Evolutionary conservation across 2,113 vertebrate genomes (phyloP), one percentile per base, ranked within the genome.

Genomic region (Tonatia bakeri): DNA sequence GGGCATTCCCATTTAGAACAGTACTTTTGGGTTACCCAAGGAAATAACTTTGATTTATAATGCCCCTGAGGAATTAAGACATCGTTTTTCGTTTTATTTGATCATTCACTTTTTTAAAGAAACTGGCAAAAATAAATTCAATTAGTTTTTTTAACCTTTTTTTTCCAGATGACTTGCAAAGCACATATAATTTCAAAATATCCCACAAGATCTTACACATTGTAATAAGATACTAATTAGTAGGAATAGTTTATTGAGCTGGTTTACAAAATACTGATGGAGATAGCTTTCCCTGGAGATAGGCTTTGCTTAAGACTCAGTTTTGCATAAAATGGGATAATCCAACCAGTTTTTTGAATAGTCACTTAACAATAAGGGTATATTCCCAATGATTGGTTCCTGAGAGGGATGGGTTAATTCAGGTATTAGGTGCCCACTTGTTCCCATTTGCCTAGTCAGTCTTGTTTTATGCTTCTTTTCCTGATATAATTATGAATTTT

Each of bases 21-120:
- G 13, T 85, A 40, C 70, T 90, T 95, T 92, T 88, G 59, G 38
- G 31, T 95, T 92, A 56, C 5, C 72, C 54, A 72, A 59, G 85
- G 72, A 95, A 81, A 86, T 77, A 94, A 40, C 24, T 95, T 92
- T 52, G 76, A 76, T 67, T 85, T 94, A 50, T 77, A 89, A 50
- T 92, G 24, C 13, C 61, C 87, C 87, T 84, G 70, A 86, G 36
- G 65, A 19, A 90, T 69, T 72, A 82, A 69, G 50, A 79, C 31
- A 91, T 59, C 77, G 13, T 59, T 59, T 83, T 90, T 92, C 15
- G 26, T 96, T 87, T 87, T 87, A 76, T 81, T 84, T 92, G 93
- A 61, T 76, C 13, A 28, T 90, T 94, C 36, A 94, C 26, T 73
- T 96, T 94, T 93, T 94, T 70, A 59, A 91, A 91, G n/a, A 90